Percentiles rank a stretch among this genome's conserved stretches.
These are phyloP conservation scores for Mellivora capensis DNA, from an alignment of 2,113 vertebrate species.

Conservation along the genomic window DNA sequence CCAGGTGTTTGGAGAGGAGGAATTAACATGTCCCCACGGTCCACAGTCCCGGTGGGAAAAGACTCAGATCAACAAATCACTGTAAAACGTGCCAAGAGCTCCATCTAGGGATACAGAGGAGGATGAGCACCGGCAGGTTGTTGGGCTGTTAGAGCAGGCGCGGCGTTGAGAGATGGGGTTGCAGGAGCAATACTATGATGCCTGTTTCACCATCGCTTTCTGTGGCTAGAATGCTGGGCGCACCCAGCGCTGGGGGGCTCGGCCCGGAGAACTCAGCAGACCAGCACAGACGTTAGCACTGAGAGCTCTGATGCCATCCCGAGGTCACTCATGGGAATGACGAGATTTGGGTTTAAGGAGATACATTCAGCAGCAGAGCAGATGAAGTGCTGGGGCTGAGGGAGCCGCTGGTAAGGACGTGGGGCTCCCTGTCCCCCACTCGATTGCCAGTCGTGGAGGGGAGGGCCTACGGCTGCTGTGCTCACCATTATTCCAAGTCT, in stretches of 20 bases:
- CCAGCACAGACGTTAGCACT: not conserved
- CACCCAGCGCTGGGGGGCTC: fast-evolving
- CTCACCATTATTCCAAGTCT: not conserved
- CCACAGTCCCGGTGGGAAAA: not conserved
- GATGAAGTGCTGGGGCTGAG: fast-evolving
- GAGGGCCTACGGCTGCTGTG: not conserved
- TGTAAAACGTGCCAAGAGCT: not conserved
- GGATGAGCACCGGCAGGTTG: not conserved
- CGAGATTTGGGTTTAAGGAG: not conserved
- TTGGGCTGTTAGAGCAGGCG: not conserved
- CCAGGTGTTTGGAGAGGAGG: not conserved
- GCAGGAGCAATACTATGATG: too few species aligned
- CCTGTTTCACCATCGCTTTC: not conserved
- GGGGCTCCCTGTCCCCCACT: fast-evolving
- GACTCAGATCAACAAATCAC: not conserved
- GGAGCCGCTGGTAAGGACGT: not conserved
- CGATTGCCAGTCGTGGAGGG: not conserved
- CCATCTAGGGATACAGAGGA: not conserved
- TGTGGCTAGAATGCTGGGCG: fast-evolving
- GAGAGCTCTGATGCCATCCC: not conserved
- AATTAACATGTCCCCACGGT: not conserved
- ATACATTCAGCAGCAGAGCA: not conserved
- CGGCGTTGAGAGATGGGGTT: fast-evolving
- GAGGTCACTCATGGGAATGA: not conserved
- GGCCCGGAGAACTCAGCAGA: not conserved